Base-by-base conservation (phyloP, 2,888 invertebrate species). In the Athetis lepigone region DNA sequence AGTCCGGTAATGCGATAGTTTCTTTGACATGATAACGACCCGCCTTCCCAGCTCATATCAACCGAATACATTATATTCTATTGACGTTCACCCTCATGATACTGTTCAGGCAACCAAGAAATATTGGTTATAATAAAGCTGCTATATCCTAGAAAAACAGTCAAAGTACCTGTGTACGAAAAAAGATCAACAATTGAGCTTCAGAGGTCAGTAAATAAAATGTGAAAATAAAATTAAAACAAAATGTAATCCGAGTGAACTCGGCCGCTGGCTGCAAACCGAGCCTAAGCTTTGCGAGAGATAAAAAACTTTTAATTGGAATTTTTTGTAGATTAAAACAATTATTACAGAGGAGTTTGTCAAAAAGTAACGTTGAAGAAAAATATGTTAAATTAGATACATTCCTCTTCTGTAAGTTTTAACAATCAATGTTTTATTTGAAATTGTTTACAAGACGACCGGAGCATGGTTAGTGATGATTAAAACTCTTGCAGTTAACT, bases 11-110 rank as follows among this genome's bases (percentile, higher is more conserved):
- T 87, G 83, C 88, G 92, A 94, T 93, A 93, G 93, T 91, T 93
- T 92, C 94, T 94, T 94, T 94, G 94, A 94, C 89, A 93, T 94
- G 94, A 90, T 93, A 94, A 94, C 93, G 92, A 93, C 82, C 85
- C 83, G 87, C 85, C 88, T 85, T 84, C 82, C 83, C 68, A 62
- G 81, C 87, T 88, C 86, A 89, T 88, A 89, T 88, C 89, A 83
- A 86, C 87, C 86, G 92, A 91, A 92, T 92, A 92, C 85, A 93
- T 93, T 88, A 91, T 89, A 87, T 87, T 87, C 76, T 86, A 88
- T 86, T 85, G 89, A 85, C 83, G 84, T 82, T 81, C 80, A 75
- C 75, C 75, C 63, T 73, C 50, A 52, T 81, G 65, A 71, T 25
- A 72, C 72, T 80, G 67, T 80, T 75, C 70, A 64, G 71, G 68